phyloP scores from a whole-genome alignment of 2,888 invertebrate species.

The Drosophila siamana region DNA sequence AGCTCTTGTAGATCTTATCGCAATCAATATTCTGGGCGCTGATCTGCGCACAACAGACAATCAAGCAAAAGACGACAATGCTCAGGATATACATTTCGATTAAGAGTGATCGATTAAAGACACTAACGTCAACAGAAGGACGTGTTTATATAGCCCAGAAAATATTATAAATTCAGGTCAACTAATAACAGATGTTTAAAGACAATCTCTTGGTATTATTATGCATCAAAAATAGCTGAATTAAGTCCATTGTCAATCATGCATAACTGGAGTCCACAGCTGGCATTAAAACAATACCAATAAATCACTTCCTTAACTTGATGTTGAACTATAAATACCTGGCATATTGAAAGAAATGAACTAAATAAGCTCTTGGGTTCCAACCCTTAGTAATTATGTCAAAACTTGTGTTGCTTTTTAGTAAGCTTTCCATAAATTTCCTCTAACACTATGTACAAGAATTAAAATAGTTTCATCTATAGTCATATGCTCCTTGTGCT shows the following conservation, averaged over 20 bases:
- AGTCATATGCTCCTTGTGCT: constrained; percentile 43
- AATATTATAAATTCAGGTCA: not conserved
- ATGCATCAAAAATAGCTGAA: not conserved
- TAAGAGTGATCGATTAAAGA: constrained; percentile 4
- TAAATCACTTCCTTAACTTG: constrained; percentile 13
- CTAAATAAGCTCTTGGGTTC: constrained; percentile 1
- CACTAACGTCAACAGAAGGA: not conserved
- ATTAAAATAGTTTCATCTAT: too few species aligned
- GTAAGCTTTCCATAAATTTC: constrained; percentile 31
- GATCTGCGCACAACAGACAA: constrained; percentile 18
- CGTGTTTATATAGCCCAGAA: constrained; percentile 39
- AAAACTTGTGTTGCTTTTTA: constrained; percentile 35
- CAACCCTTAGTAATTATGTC: constrained; percentile 5
- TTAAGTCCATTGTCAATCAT: not conserved
- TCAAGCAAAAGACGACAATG: constrained; percentile 26
- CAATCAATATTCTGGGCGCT: constrained; percentile 29
- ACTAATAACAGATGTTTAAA: constrained; percentile 19
- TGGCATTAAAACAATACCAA: constrained; percentile 3
- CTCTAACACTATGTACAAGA: not conserved
- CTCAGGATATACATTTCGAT: constrained; percentile 34
- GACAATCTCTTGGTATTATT: not conserved
- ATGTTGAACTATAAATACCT: constrained; percentile 33
- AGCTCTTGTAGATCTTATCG: constrained; percentile 23
- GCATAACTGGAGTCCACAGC: constrained; percentile 2
- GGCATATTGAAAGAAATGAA: not conserved